These are phyloP conservation scores for Noctilio leporinus DNA, from an alignment of 2,113 vertebrate species.

Conservation along the genomic window DNA sequence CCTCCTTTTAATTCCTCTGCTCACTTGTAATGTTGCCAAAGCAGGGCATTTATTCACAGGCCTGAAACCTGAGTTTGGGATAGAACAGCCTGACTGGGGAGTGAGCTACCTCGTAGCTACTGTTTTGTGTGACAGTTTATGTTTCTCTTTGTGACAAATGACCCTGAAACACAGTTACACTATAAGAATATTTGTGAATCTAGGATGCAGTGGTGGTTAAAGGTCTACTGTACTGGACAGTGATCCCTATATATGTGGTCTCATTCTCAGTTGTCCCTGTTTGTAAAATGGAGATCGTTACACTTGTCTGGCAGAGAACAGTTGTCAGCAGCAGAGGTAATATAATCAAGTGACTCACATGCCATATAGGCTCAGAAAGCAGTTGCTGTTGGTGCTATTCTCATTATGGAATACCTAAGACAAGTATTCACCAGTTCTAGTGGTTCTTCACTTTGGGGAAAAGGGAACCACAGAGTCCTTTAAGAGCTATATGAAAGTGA, in stretches of 20 bases:
- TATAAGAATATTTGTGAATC: background rate
- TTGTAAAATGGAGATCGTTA: background rate
- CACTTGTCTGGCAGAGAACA: background rate
- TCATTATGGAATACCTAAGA: background rate
- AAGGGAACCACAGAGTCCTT: background rate
- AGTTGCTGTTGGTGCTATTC: background rate
- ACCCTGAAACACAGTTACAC: background rate
- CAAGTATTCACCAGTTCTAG: background rate
- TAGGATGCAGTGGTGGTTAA: background rate
- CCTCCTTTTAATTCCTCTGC: accelerated
- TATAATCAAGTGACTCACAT: background rate
- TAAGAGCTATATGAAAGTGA: background rate
- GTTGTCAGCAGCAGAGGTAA: background rate
- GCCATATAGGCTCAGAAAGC: background rate
- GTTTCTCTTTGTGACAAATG: background rate
- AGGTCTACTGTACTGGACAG: accelerated
- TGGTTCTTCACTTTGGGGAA: background rate
- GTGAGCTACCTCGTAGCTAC: background rate
- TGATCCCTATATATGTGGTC: background rate
- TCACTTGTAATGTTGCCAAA: background rate
- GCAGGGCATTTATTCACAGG: accelerated
- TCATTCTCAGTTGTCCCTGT: background rate
- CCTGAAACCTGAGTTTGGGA: background rate
- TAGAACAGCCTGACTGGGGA: background rate
- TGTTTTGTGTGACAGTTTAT: background rate